Base-by-base conservation (phyloP, 2,888 invertebrate species). In the Agrilus mali region DNA sequence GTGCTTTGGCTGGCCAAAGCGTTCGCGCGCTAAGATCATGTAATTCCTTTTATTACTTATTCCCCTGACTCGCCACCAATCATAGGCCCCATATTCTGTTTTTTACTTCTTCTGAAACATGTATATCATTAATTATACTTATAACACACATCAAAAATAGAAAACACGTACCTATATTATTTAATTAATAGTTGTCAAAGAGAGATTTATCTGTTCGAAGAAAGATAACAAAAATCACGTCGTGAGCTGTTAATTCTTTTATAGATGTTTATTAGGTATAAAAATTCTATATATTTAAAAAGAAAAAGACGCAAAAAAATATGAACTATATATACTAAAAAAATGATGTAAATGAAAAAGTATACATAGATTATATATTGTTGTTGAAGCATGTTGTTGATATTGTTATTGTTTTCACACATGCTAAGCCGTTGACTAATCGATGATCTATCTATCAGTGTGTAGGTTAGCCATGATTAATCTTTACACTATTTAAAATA, bases 311-410 rank as follows among this genome's bases (percentile, higher is more conserved):
- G 56, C 53, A 57, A 53, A 48, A 51, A 52, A 48, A 51, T 51
- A 58, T 57, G 46, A 53, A 49, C 53, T 57, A 55, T 55, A 59
- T 58, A 56, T 56, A 59, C 58, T 55, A 58, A 56, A 60, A 48
- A 44, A 50, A 40, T 42, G 48, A 49, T 50, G 47, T 51, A 53
- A 50, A 50, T 53, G 51, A 47, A 7, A 22, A 49, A 51, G 48
- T 51, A 47, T 49, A 51, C 49, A 50, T 50, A 55, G 59, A 59
- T 60, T 61, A 61, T 64, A 63, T 64, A 57, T 63, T 58, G 57
- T 65, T 66, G 65, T 67, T 67, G 61, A 64, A 64, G 67, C 66
- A 67, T 66, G 67, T 67, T 67, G 66, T 67, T 67, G 62, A 63
- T 64, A 64, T 66, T 67, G 67, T 67, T 67, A 64, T 65, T 64